Evolutionary conservation across 2,113 vertebrate species (phyloP), one percentile per base, ranked within the genome.

Genomic region (Poeciliopsis occidentalis): DNA sequence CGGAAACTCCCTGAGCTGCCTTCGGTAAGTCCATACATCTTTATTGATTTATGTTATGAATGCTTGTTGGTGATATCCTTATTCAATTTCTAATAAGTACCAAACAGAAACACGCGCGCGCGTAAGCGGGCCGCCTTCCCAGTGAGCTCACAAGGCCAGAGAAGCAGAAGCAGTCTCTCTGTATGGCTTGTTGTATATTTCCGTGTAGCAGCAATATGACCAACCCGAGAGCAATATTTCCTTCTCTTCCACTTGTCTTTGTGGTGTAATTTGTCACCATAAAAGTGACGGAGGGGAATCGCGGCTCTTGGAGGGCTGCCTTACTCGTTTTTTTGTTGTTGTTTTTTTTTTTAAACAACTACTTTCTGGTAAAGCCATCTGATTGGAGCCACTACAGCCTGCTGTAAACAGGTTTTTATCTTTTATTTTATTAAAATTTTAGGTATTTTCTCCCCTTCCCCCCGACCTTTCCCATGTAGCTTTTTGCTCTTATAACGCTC

Each of bases 11-110:
- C 79, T 87, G 81, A 81, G 73, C 88, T 80, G 88, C 83, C 83
- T 79, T 78, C 85, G 93, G 94, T 95, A 85, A 94, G 95, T 92
- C 84, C 78, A 92, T 87, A 87, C 82, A 85, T 92, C 87, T 91
- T 91, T 92, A 91, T 92, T 92, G 92, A 92, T 92, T 91, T 91
- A 76, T 88, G 79, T 88, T 91, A 88, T 91, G 89, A 92, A 84
- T 80, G 86, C 81, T 91, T 88, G 84, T 91, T 89, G 86, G 85
- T 88, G 79, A 92, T 90, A 91, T 91, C 87, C 89, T 90, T 91
- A 90, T 93, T 92, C 84, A 88, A 85, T 87, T 88, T 86, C 85
- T 89, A 93, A 93, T 92, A 90, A 90, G 85, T 83, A 80, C 51
- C 75, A 65, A 77, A 82, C 85, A 88, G 88, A 86, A 87, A 83